Evolutionary conservation across 2,113 vertebrate species (phyloP).

Genomic region (Campylomormyrus numenius): DNA sequence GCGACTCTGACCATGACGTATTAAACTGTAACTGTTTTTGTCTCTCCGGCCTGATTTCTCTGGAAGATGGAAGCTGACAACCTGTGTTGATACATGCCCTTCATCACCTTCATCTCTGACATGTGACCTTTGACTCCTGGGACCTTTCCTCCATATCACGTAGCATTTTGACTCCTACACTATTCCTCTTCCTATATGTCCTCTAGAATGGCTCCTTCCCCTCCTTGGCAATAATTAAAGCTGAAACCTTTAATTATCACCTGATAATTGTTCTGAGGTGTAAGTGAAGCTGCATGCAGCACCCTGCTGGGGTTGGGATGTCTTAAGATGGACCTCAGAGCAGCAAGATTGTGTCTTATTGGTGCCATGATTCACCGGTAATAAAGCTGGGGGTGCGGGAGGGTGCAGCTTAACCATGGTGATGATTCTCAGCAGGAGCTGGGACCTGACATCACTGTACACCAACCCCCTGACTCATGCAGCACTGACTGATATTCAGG

Average conservation of each 20-base stretch:
- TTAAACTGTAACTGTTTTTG: neutral
- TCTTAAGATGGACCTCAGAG: neutral
- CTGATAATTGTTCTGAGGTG: neutral
- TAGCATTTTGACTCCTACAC: neutral
- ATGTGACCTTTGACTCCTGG: neutral
- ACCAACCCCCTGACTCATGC: neutral
- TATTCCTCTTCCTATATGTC: neutral
- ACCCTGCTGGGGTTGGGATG: neutral
- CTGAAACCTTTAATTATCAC: conserved; percentile 1
- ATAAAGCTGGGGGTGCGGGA: neutral
- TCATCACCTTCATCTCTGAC: neutral
- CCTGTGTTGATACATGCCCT: neutral
- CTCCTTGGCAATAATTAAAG: neutral
- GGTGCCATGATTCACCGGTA: neutral
- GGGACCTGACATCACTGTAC: neutral
- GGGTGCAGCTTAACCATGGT: neutral
- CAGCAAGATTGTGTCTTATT: neutral
- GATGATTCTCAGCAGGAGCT: neutral
- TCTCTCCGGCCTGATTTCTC: neutral
- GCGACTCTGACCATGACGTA: neutral
- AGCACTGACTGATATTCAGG: neutral
- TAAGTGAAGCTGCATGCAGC: neutral
- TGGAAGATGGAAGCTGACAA: neutral
- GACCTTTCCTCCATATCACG: neutral
- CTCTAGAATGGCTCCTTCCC: neutral